Evolutionary conservation across 2,888 invertebrate genomes (phyloP).

Genomic region (Eugnorisma glareosa): DNA sequence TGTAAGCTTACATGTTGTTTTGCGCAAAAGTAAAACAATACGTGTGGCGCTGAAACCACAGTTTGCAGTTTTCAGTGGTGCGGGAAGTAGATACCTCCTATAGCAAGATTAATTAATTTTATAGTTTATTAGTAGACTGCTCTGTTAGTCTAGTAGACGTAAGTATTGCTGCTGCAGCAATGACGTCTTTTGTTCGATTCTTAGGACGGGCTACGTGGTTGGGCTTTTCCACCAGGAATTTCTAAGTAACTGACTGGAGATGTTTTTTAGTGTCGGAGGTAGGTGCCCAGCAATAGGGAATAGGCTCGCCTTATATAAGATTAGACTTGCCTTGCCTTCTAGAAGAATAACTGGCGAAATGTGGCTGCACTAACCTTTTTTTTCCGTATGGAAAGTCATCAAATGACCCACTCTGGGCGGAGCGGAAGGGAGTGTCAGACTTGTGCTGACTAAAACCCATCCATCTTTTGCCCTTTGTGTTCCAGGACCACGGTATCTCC

Average conservation of each 20-base stretch:
- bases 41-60: not conserved
- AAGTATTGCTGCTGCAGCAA: not conserved
- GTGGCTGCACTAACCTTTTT: too few species aligned
- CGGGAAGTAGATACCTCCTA: not conserved
- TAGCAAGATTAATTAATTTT: not conserved
- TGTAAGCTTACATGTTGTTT: not conserved
- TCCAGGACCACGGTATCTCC: too few species aligned
- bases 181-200: not conserved
- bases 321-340: too few species aligned
- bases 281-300: too few species aligned
- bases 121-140: not conserved
- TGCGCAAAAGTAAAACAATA: not conserved
- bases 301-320: not conserved
- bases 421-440: too few species aligned
- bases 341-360: not conserved
- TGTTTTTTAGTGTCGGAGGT: not conserved
- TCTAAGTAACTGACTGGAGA: not conserved
- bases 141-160: rapidly evolving
- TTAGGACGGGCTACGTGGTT: rapidly evolving
- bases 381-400: too few species aligned
- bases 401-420: too few species aligned
- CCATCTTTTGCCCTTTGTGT: too few species aligned
- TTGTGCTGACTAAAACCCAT: too few species aligned
- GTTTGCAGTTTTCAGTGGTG: not conserved
- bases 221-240: not conserved